Evolutionary conservation across 2,113 vertebrate genomes (phyloP), one percentile per base, ranked within the genome.

Genomic region (Promerops cafer): DNA sequence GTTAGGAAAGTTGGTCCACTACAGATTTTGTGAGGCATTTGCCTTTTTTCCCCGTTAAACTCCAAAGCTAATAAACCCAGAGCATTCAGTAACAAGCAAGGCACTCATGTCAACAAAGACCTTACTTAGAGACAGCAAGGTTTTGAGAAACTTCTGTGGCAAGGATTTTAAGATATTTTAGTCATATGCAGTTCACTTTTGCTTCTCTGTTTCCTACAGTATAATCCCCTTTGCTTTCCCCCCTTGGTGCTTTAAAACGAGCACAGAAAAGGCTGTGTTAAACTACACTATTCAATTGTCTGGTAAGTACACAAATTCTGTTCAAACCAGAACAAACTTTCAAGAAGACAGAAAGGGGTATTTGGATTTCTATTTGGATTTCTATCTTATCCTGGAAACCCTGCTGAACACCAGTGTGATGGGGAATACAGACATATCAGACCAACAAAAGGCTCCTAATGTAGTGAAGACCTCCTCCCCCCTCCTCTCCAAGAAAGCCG

Each of bases 91-190:
- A 80, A 71, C 93, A 94, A 70, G 84, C 33, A 83, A 95, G 96
- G 94, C 87, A 96, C 94, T 96, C 90, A 96, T 90, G 93, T 96
- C 95, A 96, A 97, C 97, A 97, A 97, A 97, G 96, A 90, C 90
- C 96, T 97, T 96, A 94, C 96, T 85, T 64, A 91, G 84, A 90
- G 56, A 59, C 52, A 7, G 83, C 57, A 56, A 92, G 87, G 90
- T 89, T 89, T 95, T 94, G 76, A 89, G 95, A 90, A 96, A 85
- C 86, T 96, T 96, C 93, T 96, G 87, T 87, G 95, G 93, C 0
- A 15, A 96, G 89, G 94, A 92, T 90, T 66, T 90, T 83, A 85
- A 90, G 96, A 96, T 97, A 94, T 96, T 95, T 90, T 76, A 76
- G 94, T 85, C 70, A 78, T 97, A 90, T 12, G 86, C 65, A 81